These are phyloP conservation scores for Scomber colias DNA, from an alignment of 2,113 vertebrate genomes.

Conservation along the genomic window DNA sequence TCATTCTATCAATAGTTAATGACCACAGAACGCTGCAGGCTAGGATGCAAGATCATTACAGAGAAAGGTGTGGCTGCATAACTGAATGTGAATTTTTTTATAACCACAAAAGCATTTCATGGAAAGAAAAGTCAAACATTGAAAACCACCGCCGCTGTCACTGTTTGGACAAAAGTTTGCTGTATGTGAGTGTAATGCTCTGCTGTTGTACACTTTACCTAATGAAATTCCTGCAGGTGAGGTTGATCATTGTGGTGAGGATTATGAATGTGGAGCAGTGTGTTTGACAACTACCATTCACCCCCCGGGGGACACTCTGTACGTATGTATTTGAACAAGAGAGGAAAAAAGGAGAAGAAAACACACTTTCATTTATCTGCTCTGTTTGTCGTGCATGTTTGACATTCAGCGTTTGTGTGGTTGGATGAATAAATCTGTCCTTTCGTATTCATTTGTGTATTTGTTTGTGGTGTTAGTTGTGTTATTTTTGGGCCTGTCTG, in stretches of 20 bases:
- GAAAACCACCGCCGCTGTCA: too few relatives aligned
- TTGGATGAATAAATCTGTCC: not conserved
- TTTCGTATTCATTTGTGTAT: not conserved
- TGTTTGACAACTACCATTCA: constrained; percentile 32
- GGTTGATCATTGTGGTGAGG: constrained; percentile 13
- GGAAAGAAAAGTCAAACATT: not conserved
- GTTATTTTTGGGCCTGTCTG: not conserved
- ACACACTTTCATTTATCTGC: not conserved
- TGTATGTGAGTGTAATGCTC: not conserved
- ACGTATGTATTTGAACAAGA: constrained; percentile 11
- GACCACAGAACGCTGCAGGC: not conserved
- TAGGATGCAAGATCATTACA: not conserved
- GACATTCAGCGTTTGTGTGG: not conserved
- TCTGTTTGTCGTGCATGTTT: not conserved
- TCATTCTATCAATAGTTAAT: not conserved
- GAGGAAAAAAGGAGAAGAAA: not conserved
- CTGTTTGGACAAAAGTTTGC: constrained; percentile 1
- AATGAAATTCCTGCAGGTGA: constrained; percentile 49
- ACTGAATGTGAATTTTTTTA: not conserved
- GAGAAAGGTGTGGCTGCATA: not conserved
- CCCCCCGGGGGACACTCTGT: not conserved
- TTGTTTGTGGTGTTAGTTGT: not conserved
- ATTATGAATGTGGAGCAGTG: constrained; percentile 33
- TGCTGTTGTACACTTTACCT: constrained; percentile 39
- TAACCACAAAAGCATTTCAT: too few relatives aligned